Percentiles rank a stretch among this genome's conserved stretches.
These are phyloP conservation scores for Alces alces DNA, from an alignment of 2,113 vertebrate species.

Conservation along the genomic window DNA sequence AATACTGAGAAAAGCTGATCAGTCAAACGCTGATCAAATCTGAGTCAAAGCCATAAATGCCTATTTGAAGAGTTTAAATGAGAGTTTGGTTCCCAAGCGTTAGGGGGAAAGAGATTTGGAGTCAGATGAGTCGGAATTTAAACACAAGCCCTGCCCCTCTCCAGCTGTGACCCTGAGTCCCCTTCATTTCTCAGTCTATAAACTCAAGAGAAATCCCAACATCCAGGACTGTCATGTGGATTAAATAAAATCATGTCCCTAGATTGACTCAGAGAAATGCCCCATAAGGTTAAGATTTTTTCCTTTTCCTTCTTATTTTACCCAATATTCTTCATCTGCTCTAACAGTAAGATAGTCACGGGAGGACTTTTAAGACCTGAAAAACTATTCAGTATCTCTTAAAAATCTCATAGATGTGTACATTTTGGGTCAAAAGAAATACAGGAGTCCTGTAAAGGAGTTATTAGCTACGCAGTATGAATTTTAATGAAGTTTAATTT, in stretches of 20 bases:
- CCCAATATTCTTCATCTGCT: background rate
- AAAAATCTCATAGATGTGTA: background rate
- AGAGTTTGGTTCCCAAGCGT: background rate
- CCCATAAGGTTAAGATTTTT: background rate
- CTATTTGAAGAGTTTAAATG: background rate
- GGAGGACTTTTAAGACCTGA: background rate
- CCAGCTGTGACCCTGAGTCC: too few relatives aligned
- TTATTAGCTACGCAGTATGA: background rate
- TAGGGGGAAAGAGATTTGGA: background rate
- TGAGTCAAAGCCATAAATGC: background rate
- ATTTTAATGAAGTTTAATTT: slow-evolving; percentile 15
- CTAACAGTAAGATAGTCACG: background rate
- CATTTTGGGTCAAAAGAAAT: background rate
- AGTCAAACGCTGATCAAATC: background rate
- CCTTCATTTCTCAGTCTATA: background rate
- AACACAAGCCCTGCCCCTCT: background rate
- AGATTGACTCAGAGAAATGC: background rate
- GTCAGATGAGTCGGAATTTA: background rate
- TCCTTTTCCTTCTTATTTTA: background rate
- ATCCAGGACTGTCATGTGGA: background rate
- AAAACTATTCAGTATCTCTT: background rate
- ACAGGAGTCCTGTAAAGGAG: background rate
- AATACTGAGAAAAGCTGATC: background rate
- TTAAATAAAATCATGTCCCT: background rate
- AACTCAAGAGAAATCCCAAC: background rate